Evolutionary conservation across 2,113 vertebrate genomes (phyloP).

Genomic region (Deroptyus accipitrinus): DNA sequence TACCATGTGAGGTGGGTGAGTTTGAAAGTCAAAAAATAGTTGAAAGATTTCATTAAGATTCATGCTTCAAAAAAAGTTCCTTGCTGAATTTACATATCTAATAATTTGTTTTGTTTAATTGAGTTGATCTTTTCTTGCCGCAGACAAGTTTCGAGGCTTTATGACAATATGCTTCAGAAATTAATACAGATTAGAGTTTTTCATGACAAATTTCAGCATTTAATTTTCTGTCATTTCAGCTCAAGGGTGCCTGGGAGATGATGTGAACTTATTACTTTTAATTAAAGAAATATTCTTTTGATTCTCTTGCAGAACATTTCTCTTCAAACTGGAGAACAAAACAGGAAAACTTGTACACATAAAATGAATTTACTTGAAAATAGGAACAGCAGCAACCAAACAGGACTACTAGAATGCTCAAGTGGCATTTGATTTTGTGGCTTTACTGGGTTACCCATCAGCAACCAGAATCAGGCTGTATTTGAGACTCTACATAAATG

Average conservation of each 20-base stretch:
- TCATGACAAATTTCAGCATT: slow-evolving; percentile 2
- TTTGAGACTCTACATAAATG: background rate
- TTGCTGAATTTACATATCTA: background rate
- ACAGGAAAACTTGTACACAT: background rate
- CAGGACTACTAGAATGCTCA: background rate
- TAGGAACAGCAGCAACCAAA: background rate
- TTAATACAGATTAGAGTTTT: background rate
- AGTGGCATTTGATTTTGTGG: background rate
- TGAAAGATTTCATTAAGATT: background rate
- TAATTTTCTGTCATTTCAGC: slow-evolving; percentile 10
- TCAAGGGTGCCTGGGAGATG: background rate
- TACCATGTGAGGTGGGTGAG: background rate
- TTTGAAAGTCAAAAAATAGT: background rate
- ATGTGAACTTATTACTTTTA: background rate
- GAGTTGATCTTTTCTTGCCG: background rate
- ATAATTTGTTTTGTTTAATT: background rate
- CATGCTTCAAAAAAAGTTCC: background rate
- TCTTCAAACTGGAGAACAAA: background rate
- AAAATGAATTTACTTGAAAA: background rate
- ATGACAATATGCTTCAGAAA: background rate
- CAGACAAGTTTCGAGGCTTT: background rate
- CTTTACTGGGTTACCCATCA: background rate
- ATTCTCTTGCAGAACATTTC: background rate
- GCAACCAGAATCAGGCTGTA: background rate
- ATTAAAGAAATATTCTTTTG: background rate